Conservation (phyloP, 2,113 vertebrate genomes). For the Macrotus californicus region DNA sequence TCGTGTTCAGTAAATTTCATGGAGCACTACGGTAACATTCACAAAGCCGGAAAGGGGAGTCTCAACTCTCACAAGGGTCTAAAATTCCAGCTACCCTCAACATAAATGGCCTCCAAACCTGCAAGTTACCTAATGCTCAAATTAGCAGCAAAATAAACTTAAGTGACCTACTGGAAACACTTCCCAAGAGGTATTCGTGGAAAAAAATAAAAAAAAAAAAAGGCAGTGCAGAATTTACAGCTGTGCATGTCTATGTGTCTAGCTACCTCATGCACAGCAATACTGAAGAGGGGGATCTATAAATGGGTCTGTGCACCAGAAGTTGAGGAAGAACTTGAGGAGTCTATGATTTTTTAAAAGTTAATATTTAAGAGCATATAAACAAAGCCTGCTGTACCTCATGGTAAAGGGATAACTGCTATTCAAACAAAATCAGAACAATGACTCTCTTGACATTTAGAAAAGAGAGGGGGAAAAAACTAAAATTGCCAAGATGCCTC, state of each 20-base stretch:
- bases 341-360: neutral
- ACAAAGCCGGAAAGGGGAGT: neutral
- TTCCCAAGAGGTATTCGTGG: slow-evolving; percentile 15
- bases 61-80: neutral
- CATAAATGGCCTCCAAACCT: neutral
- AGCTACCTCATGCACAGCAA: neutral
- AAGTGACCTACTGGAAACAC: neutral
- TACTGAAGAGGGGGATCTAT: neutral
- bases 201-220: neutral
- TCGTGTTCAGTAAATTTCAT: accelerated
- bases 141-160: slow-evolving; percentile 57
- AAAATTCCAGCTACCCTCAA: neutral
- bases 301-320: neutral
- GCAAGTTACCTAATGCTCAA: neutral
- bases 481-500: neutral
- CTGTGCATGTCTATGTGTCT: neutral
- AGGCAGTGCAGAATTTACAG: neutral
- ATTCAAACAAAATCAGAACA: neutral
- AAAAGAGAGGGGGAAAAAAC: neutral
- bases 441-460: neutral
- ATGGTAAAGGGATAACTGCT: slow-evolving; percentile 40
- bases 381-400: neutral
- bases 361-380: neutral
- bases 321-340: neutral
- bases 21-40: neutral